A percentile compares a stretch with the other conserved stretches of the same genome.
These are phyloP conservation scores for Phoenoteleia sp. DNA, from an alignment of 2,888 invertebrate species.

Conservation along the genomic window DNA sequence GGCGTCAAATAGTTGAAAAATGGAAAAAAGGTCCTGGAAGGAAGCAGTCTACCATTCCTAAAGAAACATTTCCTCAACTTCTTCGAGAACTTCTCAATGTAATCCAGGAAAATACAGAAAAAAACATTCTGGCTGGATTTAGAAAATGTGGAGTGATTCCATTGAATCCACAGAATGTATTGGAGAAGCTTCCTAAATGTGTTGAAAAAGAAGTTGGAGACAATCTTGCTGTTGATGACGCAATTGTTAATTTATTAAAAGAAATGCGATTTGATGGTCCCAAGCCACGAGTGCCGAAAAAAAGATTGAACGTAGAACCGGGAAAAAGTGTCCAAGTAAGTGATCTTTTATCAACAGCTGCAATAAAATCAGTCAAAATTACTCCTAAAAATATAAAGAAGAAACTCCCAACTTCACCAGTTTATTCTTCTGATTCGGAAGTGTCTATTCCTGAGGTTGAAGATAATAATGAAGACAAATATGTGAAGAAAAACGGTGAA, in stretches of 20 bases:
- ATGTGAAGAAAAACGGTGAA: background rate
- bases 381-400: background rate
- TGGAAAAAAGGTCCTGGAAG: slow-evolving; percentile 75
- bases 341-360: background rate
- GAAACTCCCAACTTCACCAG: background rate
- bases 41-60: slow-evolving; percentile 45
- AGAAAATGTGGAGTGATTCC: slow-evolving; percentile 29
- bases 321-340: slow-evolving; percentile 2
- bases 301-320: slow-evolving; percentile 4
- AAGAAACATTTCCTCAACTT: slow-evolving; percentile 65
- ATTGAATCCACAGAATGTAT: slow-evolving; percentile 2
- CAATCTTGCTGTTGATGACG: background rate
- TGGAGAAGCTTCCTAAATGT: background rate
- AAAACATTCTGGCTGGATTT: slow-evolving; percentile 25
- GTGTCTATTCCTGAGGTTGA: slow-evolving; percentile 1
- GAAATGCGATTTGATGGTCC: slow-evolving; percentile 14
- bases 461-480: slow-evolving; percentile 1
- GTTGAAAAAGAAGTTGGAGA: background rate
- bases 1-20: slow-evolving; percentile 74
- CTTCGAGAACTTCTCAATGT: slow-evolving; percentile 33
- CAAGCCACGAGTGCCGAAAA: background rate
- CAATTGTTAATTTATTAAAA: background rate
- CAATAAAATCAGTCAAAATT: background rate
- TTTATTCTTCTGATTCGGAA: slow-evolving; percentile 2
- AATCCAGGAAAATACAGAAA: slow-evolving; percentile 7